Evolutionary conservation across 1,140 invertebrate genomes (phyloP).

Genomic region (Drosophila ficusphila): DNA sequence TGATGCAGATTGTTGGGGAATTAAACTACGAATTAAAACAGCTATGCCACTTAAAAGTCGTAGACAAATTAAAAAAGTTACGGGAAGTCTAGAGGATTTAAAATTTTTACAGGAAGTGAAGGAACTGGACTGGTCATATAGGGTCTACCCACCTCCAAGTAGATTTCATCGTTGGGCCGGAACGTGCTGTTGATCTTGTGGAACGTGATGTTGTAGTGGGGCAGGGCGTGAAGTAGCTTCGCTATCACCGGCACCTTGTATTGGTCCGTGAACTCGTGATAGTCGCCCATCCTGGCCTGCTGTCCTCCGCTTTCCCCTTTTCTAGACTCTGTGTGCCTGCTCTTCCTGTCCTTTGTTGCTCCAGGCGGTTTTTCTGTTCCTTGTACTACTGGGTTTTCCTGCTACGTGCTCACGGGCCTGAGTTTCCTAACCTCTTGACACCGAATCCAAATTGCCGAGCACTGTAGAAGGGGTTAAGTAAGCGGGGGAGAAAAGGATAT

Average conservation of each 20-base stretch:
- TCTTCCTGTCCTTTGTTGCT: constrained; percentile 15
- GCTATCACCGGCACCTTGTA: constrained; percentile 93
- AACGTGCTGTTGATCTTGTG: constrained; percentile 95
- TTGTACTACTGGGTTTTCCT: constrained; percentile 14
- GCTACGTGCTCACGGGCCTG: constrained; percentile 69
- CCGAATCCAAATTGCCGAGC: constrained; percentile 75
- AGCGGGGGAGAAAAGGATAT: constrained; percentile 7
- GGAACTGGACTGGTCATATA: no score
- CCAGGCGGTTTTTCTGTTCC: constrained; percentile 3
- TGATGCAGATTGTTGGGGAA: no score
- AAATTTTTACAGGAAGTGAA: no score
- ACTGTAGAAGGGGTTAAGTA: constrained; percentile 31
- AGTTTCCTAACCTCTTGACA: constrained; percentile 77
- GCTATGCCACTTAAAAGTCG: no score
- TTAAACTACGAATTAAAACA: no score
- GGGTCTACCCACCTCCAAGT: constrained; percentile 91
- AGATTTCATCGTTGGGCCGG: constrained; percentile 93
- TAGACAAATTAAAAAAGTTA: no score
- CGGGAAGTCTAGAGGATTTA: no score
- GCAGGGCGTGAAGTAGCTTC: constrained; percentile 92
- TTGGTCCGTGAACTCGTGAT: constrained; percentile 87
- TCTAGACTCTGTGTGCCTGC: constrained; percentile 9
- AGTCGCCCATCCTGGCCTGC: constrained; percentile 73
- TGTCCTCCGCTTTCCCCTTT: not conserved
- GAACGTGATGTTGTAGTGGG: constrained; percentile 94